Base-by-base conservation (phyloP, 2,888 invertebrate species). In the Nomada goodeniana region DNA sequence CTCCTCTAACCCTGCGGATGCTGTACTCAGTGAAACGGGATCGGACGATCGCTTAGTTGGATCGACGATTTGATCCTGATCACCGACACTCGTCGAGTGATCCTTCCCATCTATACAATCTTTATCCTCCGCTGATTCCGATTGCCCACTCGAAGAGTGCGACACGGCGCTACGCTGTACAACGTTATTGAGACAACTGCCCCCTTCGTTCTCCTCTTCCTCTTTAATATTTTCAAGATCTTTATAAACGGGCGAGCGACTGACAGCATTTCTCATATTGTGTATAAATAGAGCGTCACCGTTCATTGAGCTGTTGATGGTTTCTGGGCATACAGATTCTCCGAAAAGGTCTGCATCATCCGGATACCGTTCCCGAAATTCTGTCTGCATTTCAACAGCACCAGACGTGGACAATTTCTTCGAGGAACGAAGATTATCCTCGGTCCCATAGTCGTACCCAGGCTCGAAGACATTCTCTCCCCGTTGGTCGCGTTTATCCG, bases 201-300 rank as follows among this genome's bases (percentile, higher is more conserved):
- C 55, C 0, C 77, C 80, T 15, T 75, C 67, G 1, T 83, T 86
- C 36, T 90, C 90, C 44, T 87, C 90, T 47, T 93, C 93, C 73
- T 93, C 93, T 20, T 89, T 88, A 63, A 93, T 93, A 1, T 88
- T 87, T 2, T 84, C 90, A 2, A 93, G 88, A 80, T 93, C 91
- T 47, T 92, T 90, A 59, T 85, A 89, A 4, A 82, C n/a, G 1
- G 89, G 75, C 42, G 86, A 65, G 23, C 88, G 69, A 10, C 91
- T 90, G 26, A 85, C 89, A 20, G 71, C 67, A 0, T 60, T 73
- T 65, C 89, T 89, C 2, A 89, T 80, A 3, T 77, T 86, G 9
- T 78, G 84, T 20, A 90, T 83, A 11, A 88, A 86, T 71, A 91
- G 86, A 0, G 18, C 44, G 1, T 63, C 42, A 18, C 47, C 0